Conservation (phyloP, 2,888 invertebrate genomes). For the Aspidiotus rigidus region DNA sequence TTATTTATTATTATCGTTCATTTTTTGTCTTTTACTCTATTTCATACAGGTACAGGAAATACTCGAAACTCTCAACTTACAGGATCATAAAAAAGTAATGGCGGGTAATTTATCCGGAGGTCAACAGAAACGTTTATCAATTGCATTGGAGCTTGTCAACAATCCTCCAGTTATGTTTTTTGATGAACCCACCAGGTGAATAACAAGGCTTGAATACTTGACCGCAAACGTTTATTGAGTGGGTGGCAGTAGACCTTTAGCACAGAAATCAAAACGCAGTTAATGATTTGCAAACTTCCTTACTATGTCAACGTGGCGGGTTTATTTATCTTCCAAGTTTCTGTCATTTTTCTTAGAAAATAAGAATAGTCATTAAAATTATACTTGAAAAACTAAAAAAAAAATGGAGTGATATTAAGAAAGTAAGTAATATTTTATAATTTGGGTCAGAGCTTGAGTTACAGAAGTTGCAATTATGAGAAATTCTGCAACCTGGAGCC, state of each 20-base stretch:
- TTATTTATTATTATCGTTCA: not conserved
- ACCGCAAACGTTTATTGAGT: too few relatives aligned
- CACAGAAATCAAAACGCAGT: not conserved
- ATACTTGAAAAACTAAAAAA: too few relatives aligned
- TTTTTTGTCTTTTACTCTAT: conserved; percentile 32
- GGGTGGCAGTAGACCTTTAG: not conserved
- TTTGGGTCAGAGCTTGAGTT: too few relatives aligned
- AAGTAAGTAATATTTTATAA: too few relatives aligned
- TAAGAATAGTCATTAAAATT: too few relatives aligned
- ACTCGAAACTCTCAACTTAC: conserved; percentile 74
- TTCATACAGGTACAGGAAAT: conserved; percentile 75
- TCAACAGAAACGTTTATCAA: conserved; percentile 88
- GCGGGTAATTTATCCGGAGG: conserved; percentile 88
- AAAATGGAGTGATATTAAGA: too few relatives aligned
- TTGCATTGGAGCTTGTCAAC: conserved; percentile 87
- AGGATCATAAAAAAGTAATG: conserved; percentile 79
- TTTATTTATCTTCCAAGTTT: too few relatives aligned
- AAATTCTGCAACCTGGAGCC: too few relatives aligned
- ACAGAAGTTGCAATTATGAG: too few relatives aligned
- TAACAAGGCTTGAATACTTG: not conserved
- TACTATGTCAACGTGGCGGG: too few relatives aligned
- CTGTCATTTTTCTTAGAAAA: too few relatives aligned
- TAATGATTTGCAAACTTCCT: too few relatives aligned
- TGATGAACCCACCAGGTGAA: conserved; percentile 80
- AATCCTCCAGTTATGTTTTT: conserved; percentile 98